Base-by-base conservation (phyloP, 2,888 invertebrate species). In the Masnerella sp. region DNA sequence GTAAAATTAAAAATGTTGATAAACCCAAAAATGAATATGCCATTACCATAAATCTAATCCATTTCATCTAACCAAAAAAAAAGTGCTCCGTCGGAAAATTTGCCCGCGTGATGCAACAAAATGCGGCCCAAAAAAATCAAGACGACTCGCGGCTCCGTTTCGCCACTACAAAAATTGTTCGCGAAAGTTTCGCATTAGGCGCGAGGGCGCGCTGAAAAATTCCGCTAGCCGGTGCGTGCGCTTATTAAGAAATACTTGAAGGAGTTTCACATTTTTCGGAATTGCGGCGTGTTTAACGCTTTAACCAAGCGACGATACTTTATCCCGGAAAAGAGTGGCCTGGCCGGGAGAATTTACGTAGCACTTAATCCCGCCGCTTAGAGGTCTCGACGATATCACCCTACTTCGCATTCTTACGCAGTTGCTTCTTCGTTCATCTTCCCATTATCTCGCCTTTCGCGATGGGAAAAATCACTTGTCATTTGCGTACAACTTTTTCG, bases 331-430 rank as follows among this genome's bases (percentile, higher is more conserved):
- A 77, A 72, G 76, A 78, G 76, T 68, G 71, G 76, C 71, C 72
- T 59, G 75, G 76, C 77, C 67, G 78, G 78, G 79, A 85, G 83
- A 85, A 85, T 86, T 86, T 85, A 85, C 85, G 85, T 84, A 85
- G 84, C 85, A 84, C 85, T 86, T 85, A 85, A 86, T 86, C 85
- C 83, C 70, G 74, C 82, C 81, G 83, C 84, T 86, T 85, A 85
- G 81, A 78, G 83, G 80, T 81, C 82, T 80, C 78, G 78, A 81
- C 78, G 81, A 80, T 81, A 79, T 80, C 80, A 79, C 82, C 80
- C 79, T 77, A 81, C 83, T 82, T 79, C 79, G 79, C 78, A 79
- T 80, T 79, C 80, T 79, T 74, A 56, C 40, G 69, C 65, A 69
- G 47, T 69, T 69, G 47, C 47, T 62, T 45, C 61, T 69, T 69